Evolutionary conservation across 2,888 invertebrate species (phyloP), one percentile per base, ranked within the genome.

Genomic region (Seira sanloemensis): DNA sequence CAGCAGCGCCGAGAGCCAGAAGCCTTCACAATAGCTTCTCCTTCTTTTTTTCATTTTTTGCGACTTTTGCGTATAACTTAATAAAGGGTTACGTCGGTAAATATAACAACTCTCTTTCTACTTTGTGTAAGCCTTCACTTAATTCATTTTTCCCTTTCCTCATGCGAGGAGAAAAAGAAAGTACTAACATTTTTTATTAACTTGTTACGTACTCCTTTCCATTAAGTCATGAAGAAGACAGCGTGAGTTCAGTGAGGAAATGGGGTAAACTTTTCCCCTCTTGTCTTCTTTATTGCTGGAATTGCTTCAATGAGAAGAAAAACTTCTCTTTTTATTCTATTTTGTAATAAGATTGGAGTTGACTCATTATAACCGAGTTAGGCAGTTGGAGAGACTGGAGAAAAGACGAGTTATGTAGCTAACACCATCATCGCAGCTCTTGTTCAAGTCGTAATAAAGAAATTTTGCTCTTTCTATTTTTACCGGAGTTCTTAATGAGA

Each of bases 81-180:
- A 72, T 72, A 77, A 72, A 83, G 77, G 69, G 77, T n/a, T 7
- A 83, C 76, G 26, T 81, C 24, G 75, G 81, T 71, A 81, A 81
- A 81, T 80, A 80, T 46, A 27, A 27, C 23, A 27, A 54, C 67
- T 72, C 23, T 75, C 23, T 21, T 37, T 75, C 37, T 37, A 16
- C 2, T 25, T 54, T 68, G 37, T 76, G 23, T 66, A 37, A 7
- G 37, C 37, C 65, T 66, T 72, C 26, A 16, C 24, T 37, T 71
- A 21, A 71, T 71, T 37, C 26, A 71, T 46, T 37, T 37, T 37
- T 12, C 12, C 12, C 12, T 7, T 4, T 7, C 37, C 5, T 37
- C 12, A 7, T 4, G 37, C 5, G 12, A 37, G 37, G 37, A 4
- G 4, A 12, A 7, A 12, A 12, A 37, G 12, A 37, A 37, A 37